Evolutionary conservation across 2,113 vertebrate genomes (phyloP).

Genomic region (Ramphastos sulfuratus): DNA sequence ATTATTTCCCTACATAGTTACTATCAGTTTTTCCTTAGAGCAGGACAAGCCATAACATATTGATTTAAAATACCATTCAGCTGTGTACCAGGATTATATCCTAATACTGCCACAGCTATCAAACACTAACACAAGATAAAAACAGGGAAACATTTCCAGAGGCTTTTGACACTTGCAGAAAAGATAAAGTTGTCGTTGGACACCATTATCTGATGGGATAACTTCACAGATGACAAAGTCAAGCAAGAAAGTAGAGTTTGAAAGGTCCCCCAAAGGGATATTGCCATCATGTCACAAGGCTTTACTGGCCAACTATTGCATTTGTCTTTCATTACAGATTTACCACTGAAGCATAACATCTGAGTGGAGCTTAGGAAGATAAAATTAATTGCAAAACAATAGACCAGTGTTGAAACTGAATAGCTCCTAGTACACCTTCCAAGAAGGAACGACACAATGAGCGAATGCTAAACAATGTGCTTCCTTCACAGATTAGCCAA

Average conservation of each 20-base stretch:
- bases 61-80: conserved; percentile 6
- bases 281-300: neutral
- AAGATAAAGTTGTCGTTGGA: neutral
- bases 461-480: neutral
- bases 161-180: neutral
- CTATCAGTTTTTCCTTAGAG: neutral
- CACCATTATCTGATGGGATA: neutral
- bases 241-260: neutral
- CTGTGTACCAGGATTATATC: neutral
- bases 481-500: neutral
- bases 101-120: neutral
- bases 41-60: neutral
- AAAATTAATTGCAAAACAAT: neutral
- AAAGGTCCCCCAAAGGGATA: neutral
- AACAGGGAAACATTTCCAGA: neutral
- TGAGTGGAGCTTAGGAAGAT: neutral
- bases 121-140: neutral
- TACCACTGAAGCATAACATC: neutral
- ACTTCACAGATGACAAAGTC: neutral
- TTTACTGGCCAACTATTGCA: neutral
- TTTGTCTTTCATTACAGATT: neutral
- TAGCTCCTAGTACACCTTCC: neutral
- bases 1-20: neutral
- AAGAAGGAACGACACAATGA: neutral
- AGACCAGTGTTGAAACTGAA: neutral